Percentiles rank a stretch among this genome's conserved stretches.
Evolutionary conservation across 2,888 invertebrate species (phyloP).

Genomic region (Ametastegia equiseti): DNA sequence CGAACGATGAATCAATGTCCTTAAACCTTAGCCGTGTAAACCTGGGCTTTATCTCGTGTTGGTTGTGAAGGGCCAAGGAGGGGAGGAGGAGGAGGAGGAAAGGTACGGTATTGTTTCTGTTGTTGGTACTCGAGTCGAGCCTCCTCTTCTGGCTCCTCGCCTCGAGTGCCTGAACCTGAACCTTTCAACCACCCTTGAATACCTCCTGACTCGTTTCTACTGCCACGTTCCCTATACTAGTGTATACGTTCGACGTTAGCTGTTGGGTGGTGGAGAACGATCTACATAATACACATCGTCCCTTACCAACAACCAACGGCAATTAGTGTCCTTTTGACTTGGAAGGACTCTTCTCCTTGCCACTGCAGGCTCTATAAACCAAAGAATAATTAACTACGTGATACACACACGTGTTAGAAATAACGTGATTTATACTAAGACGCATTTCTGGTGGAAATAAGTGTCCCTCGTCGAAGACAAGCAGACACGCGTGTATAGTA

Average conservation of each 20-base stretch:
- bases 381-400: slow-evolving; percentile 44
- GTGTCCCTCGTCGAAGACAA: no score
- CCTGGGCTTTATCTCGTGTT: slow-evolving; percentile 11
- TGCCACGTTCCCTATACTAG: no score
- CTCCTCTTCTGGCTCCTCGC: slow-evolving; percentile 64
- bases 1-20: neutral
- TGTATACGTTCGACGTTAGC: no score
- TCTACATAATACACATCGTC: neutral
- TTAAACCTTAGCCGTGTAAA: neutral
- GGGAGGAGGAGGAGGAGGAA: no score
- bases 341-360: neutral
- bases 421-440: slow-evolving; percentile 15
- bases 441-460: no score
- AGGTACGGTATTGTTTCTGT: slow-evolving; percentile 70
- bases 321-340: slow-evolving; percentile 71
- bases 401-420: neutral
- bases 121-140: slow-evolving; percentile 72
- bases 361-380: slow-evolving; percentile 14
- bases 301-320: slow-evolving; percentile 65
- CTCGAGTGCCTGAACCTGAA: slow-evolving; percentile 67
- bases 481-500: no score
- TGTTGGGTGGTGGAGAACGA: no score
- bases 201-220: slow-evolving; percentile 55
- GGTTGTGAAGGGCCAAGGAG: no score
- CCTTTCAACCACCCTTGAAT: slow-evolving; percentile 68